phyloP scores from a whole-genome alignment of 2,113 vertebrate species.

The Planiliza haematocheilus region DNA sequence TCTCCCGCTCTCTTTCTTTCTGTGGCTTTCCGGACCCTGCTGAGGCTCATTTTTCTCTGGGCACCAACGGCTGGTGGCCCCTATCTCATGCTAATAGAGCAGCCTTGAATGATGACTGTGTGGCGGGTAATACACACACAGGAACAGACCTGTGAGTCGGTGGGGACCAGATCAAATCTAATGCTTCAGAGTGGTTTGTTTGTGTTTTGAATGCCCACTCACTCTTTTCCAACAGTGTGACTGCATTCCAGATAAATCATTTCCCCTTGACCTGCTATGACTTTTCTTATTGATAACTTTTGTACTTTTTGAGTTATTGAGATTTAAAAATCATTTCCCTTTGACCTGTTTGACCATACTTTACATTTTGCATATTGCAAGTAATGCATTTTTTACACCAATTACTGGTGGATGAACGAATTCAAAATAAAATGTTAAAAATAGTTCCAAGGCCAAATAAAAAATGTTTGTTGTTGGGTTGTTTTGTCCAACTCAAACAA shows the following conservation, averaged over 20 bases:
- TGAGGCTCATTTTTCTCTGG: slow-evolving; percentile 75
- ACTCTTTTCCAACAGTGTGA: slow-evolving; percentile 2
- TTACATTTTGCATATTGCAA: too few species aligned
- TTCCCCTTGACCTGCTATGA: slow-evolving; percentile 28
- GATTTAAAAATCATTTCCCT: slow-evolving; percentile 61
- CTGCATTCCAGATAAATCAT: too few species aligned
- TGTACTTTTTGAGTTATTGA: slow-evolving; percentile 73
- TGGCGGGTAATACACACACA: slow-evolving; percentile 17
- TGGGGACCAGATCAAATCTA: slow-evolving; percentile 1
- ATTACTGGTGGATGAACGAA: too few species aligned
- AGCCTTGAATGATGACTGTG: slow-evolving; percentile 39
- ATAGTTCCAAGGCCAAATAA: too few species aligned
- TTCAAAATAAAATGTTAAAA: too few species aligned
- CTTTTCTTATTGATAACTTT: slow-evolving; percentile 75
- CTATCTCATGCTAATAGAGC: slow-evolving; percentile 75
- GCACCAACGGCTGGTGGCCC: slow-evolving; percentile 72
- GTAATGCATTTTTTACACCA: too few species aligned
- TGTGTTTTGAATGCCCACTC: background rate
- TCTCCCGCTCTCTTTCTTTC: slow-evolving; percentile 59
- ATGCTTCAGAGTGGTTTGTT: slow-evolving; percentile 2
- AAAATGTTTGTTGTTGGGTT: too few species aligned
- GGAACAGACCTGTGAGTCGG: slow-evolving; percentile 9
- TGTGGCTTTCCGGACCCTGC: slow-evolving; percentile 70
- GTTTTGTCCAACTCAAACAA: too few species aligned
- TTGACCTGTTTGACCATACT: too few species aligned